A percentile compares a stretch with the other conserved stretches of the same genome.
Conservation (phyloP, 2,888 invertebrate genomes). For the Agonopterix subpropinquella region DNA sequence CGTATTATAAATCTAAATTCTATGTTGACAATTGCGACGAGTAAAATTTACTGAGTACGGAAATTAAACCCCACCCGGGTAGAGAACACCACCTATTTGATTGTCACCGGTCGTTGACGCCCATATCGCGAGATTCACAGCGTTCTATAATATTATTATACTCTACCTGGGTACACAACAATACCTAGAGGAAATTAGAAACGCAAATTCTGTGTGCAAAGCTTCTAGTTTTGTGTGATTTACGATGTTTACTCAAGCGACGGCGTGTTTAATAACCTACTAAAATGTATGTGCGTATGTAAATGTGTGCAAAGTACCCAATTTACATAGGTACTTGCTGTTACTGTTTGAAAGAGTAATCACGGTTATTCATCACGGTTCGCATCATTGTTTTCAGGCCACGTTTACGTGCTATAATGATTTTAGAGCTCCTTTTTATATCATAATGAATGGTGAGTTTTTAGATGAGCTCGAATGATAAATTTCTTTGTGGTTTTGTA, state of each 20-base stretch:
- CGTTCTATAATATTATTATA: constrained; percentile 6
- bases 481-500: too few relatives aligned
- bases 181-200: constrained; percentile 47
- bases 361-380: not conserved
- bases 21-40: too few relatives aligned
- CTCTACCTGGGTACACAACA: constrained; percentile 7
- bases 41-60: not conserved
- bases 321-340: constrained; percentile 27
- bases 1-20: too few relatives aligned
- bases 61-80: constrained; percentile 2
- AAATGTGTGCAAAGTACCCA: constrained; percentile 36
- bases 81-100: not conserved
- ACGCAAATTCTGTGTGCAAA: constrained; percentile 55
- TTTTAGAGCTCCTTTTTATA: too few relatives aligned
- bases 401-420: too few relatives aligned
- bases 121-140: not conserved
- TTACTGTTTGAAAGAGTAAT: constrained; percentile 5
- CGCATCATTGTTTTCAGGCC: not conserved
- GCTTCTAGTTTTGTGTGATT: constrained; percentile 59
- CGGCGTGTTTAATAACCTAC: constrained; percentile 57
- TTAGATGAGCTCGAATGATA: too few relatives aligned
- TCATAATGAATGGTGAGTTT: too few relatives aligned
- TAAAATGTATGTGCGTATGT: constrained; percentile 44
- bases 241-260: constrained; percentile 55
- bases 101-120: constrained; percentile 2